Conservation (phyloP, 1,140 invertebrate species). For the Zaprionus davidi region DNA sequence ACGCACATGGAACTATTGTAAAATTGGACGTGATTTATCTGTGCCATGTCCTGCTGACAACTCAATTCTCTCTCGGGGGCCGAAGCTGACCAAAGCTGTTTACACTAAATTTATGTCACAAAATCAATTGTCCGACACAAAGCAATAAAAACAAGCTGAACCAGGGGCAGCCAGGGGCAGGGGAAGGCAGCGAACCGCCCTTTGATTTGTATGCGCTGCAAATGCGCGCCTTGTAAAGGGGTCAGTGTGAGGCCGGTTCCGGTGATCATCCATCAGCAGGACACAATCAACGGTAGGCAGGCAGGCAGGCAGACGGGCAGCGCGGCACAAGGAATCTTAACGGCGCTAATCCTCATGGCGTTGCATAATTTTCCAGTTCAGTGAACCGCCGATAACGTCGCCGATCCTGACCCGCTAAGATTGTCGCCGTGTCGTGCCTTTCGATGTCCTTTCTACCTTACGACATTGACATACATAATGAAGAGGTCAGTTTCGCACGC, state of each 20-base stretch:
- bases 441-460: slow-evolving; percentile 11
- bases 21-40: slow-evolving; percentile 45
- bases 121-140: slow-evolving; percentile 73
- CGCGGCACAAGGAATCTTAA: slow-evolving; percentile 9
- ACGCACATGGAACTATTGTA: not conserved
- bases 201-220: not conserved
- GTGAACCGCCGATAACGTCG: slow-evolving; percentile 57
- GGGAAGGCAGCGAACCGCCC: not conserved
- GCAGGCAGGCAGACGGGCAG: not conserved
- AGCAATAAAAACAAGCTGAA: slow-evolving; percentile 66
- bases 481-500: slow-evolving; percentile 68
- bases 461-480: slow-evolving; percentile 55
- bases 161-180: not conserved
- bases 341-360: slow-evolving; percentile 33
- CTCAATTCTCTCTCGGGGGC: slow-evolving; percentile 42
- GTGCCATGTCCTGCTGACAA: slow-evolving; percentile 37
- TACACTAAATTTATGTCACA: slow-evolving; percentile 73
- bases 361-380: slow-evolving; percentile 73
- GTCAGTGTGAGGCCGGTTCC: slow-evolving; percentile 10
- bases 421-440: slow-evolving; percentile 4
- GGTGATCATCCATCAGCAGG: slow-evolving; percentile 1
- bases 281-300: slow-evolving; percentile 10
- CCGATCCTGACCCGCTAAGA: slow-evolving; percentile 27
- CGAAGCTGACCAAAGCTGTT: slow-evolving; percentile 69
- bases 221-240: slow-evolving; percentile 6